Conservation (phyloP, 2,797 vertebrate species). For the Champsocephalus gunnari region DNA sequence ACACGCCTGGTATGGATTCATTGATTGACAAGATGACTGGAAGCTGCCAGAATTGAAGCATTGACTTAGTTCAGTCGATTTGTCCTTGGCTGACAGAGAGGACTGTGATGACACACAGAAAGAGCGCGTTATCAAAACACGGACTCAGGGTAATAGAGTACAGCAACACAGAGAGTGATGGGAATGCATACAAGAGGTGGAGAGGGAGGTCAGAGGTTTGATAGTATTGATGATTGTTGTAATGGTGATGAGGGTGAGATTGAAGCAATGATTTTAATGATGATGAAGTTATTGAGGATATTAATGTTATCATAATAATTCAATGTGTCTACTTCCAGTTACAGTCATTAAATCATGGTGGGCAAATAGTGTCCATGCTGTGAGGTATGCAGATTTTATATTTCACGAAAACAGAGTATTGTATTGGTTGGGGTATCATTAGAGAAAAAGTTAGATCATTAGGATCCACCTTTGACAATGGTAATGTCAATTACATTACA, state of each 20-base stretch:
- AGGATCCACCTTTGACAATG: neutral
- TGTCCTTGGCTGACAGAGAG: slow-evolving; percentile 79
- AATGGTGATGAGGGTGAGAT: slow-evolving; percentile 4
- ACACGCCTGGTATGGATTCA: slow-evolving; percentile 77
- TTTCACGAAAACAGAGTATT: neutral
- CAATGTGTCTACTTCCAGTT: neutral
- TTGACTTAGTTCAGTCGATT: slow-evolving; percentile 74
- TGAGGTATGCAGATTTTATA: neutral
- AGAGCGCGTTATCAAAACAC: slow-evolving; percentile 72
- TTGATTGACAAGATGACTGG: slow-evolving; percentile 81
- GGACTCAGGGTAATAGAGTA: slow-evolving; percentile 54
- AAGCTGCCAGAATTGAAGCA: slow-evolving; percentile 72
- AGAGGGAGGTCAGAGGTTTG: slow-evolving; percentile 29
- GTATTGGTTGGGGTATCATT: neutral
- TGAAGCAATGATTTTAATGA: neutral
- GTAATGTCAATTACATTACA: neutral
- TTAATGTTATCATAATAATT: neutral
- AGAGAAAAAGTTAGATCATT: neutral
- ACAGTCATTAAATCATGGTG: neutral
- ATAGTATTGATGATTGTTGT: neutral
- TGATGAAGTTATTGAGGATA: neutral
- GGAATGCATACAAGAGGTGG: slow-evolving; percentile 13
- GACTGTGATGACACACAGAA: slow-evolving; percentile 76
- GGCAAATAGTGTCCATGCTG: neutral
- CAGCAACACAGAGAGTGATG: slow-evolving; percentile 36